Base-by-base conservation (phyloP, 1,140 invertebrate genomes). In the Homalodisca vitripennis region DNA sequence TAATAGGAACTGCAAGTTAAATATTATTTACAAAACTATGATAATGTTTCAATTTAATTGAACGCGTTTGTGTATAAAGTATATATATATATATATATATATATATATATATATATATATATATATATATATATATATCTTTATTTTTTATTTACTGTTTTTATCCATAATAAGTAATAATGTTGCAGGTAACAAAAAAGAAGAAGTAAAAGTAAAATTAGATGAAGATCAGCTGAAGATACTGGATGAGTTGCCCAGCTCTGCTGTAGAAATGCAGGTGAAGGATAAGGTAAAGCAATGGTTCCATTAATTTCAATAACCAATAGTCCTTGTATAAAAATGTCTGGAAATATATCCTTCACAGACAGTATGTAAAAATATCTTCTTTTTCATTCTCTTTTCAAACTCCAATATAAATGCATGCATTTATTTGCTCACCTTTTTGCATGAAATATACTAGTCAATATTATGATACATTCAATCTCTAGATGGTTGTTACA, bases 211-310 rank as follows among this genome's bases (percentile, higher is more conserved):
- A 20, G 85, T 89, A 12, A 87, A 88, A 70, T 81, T 89, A 73
- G 91, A 92, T 72, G 89, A 91, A 74, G 89, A 91, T 74, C 89
- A 89, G 76, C 80, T 90, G 29, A 90, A 90, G 79, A 89, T 92
- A 72, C 82, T 92, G 71, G 93, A 95, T 76, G 93, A 97, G 78
- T 82, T 95, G 75, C 94, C 94, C 24, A 94, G 89, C 81, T 95
- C 95, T 57, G 95, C 95, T 2, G 94, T 96, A 20, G 95, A 98
- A 82, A 89, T 98, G 86, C 91, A 94, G 82, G 93, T 95, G 68
- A 97, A 98, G 84, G 94, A 96, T 84, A 98, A 96, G 88, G 94
- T 97, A 82, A 47, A 70, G 80, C 79, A 64, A 60, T 78, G 63
- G 63, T 66, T 66, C 63, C 68, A 64, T 57, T 64, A 53, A 41